These are phyloP conservation scores for Melitaea athalia DNA, from an alignment of 2,888 invertebrate species.

Conservation along the genomic window DNA sequence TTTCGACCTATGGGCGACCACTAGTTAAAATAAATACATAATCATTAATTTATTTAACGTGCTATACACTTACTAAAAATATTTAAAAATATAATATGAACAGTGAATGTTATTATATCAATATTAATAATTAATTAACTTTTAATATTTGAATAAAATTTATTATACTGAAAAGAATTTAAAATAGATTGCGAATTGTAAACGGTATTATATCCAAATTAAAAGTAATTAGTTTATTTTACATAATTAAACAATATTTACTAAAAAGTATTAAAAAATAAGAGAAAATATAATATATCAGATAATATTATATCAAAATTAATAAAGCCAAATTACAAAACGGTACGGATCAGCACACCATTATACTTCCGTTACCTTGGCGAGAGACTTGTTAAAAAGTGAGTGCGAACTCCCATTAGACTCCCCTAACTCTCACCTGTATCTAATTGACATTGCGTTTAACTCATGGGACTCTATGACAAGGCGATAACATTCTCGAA, in stretches of 20 bases:
- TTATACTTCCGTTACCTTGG: slow-evolving; percentile 36
- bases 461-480: slow-evolving; percentile 26
- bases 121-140: no score
- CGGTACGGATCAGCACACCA: slow-evolving; percentile 17
- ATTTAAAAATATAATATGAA: no score
- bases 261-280: slow-evolving; percentile 1
- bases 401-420: slow-evolving; percentile 58
- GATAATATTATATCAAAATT: slow-evolving; percentile 17
- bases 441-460: slow-evolving; percentile 42
- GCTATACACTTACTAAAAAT: no score
- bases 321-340: slow-evolving; percentile 23
- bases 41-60: background rate
- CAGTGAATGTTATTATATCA: no score
- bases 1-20: no score
- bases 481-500: slow-evolving; percentile 15
- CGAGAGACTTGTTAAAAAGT: slow-evolving; percentile 74
- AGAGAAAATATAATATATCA: no score
- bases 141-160: no score
- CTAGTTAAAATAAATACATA: background rate
- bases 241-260: background rate
- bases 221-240: background rate
- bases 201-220: no score
- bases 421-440: slow-evolving; percentile 46
- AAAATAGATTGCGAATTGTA: no score
- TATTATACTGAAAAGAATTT: no score